These are phyloP conservation scores for Tetropium fuscum DNA, from an alignment of 2,888 invertebrate genomes.

Conservation along the genomic window DNA sequence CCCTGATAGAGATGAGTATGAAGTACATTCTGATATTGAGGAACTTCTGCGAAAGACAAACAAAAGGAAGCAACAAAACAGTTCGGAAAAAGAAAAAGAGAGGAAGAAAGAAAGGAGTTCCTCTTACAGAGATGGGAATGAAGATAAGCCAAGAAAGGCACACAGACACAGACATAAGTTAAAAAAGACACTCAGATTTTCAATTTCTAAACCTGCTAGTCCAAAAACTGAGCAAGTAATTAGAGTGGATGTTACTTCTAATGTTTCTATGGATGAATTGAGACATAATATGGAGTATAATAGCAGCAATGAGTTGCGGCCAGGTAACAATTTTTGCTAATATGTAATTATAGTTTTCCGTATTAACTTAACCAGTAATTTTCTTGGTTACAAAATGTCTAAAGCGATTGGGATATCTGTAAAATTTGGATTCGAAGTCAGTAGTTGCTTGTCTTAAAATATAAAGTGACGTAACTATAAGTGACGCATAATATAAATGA, in stretches of 20 bases:
- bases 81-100: constrained; percentile 29
- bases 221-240: constrained; percentile 63
- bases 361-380: no score
- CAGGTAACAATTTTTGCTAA: constrained; percentile 18
- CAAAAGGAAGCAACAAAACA: constrained; percentile 20
- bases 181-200: constrained; percentile 57
- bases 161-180: constrained; percentile 43
- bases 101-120: no score
- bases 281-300: constrained; percentile 27
- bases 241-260: constrained; percentile 63
- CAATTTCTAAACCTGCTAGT: constrained; percentile 60
- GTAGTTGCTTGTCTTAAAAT: no score
- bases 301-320: background rate
- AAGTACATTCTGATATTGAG: constrained; percentile 58
- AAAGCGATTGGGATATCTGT: no score
- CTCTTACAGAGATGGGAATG: constrained; percentile 22
- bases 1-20: constrained; percentile 45
- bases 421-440: no score
- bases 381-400: no score
- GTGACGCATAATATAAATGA: no score
- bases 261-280: constrained; percentile 52
- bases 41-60: constrained; percentile 48
- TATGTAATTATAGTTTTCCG: no score
- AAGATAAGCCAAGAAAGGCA: constrained; percentile 31
- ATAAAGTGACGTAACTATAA: no score